These are phyloP conservation scores for Epinephelus malabaricus DNA, from an alignment of 2,797 vertebrate genomes.

Conservation along the genomic window DNA sequence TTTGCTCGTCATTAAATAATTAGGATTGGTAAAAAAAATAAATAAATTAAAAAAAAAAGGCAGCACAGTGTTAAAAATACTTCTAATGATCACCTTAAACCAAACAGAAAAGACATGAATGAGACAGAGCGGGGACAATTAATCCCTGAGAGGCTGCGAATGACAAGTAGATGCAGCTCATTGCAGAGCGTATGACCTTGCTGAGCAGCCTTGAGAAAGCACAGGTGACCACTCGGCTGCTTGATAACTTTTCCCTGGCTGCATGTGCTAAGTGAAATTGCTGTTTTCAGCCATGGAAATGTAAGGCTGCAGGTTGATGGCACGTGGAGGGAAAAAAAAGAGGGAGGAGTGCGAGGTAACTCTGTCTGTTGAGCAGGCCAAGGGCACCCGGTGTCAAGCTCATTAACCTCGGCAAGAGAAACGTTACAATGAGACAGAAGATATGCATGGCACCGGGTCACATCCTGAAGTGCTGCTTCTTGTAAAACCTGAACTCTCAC, in stretches of 20 bases:
- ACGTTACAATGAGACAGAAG: slow-evolving; percentile 77
- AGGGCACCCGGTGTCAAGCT: slow-evolving; percentile 79
- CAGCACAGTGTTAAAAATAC: slow-evolving; percentile 89
- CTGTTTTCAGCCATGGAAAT: slow-evolving; percentile 61
- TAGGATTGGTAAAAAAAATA: slow-evolving; percentile 84
- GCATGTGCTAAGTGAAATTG: slow-evolving; percentile 77
- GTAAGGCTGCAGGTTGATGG: slow-evolving; percentile 60
- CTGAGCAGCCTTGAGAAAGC: slow-evolving; percentile 88
- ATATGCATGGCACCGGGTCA: slow-evolving; percentile 72
- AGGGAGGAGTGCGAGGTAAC: slow-evolving; percentile 64
- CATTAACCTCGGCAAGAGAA: slow-evolving; percentile 83
- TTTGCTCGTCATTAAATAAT: slow-evolving; percentile 92
- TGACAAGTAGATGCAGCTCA: slow-evolving; percentile 90
- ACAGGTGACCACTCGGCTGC: slow-evolving; percentile 88
- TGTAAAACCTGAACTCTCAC: slow-evolving; percentile 78
- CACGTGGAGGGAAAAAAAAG: slow-evolving; percentile 65
- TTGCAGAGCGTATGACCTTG: slow-evolving; percentile 89
- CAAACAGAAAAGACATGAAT: slow-evolving; percentile 85
- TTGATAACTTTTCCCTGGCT: slow-evolving; percentile 87
- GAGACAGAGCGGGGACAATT: slow-evolving; percentile 90
- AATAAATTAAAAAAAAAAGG: slow-evolving; percentile 70
- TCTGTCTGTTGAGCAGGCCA: slow-evolving; percentile 63
- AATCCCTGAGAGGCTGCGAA: slow-evolving; percentile 90
- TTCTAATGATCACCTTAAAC: slow-evolving; percentile 89
- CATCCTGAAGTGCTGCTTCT: slow-evolving; percentile 77